These are phyloP conservation scores for Polypterus senegalus DNA, from an alignment of 2,113 vertebrate genomes.

Conservation along the genomic window DNA sequence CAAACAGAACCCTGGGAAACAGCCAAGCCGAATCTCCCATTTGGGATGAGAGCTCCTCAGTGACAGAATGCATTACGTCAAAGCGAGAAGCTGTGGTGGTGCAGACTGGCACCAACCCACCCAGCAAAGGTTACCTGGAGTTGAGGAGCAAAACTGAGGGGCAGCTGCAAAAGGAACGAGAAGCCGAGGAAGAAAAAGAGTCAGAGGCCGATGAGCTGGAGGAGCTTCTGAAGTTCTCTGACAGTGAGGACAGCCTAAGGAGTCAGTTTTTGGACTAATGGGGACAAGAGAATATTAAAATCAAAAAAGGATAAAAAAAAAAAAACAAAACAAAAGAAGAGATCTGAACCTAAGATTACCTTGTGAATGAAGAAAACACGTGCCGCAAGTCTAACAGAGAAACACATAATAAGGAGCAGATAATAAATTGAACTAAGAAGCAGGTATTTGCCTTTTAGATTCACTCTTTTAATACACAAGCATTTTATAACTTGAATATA, in stretches of 20 bases:
- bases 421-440: too few relatives aligned
- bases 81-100: slow-evolving; percentile 21
- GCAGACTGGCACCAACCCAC: slow-evolving; percentile 12
- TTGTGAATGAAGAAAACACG: too few relatives aligned
- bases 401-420: too few relatives aligned
- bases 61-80: slow-evolving; percentile 25
- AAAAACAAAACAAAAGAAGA: too few relatives aligned
- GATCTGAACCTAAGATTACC: too few relatives aligned
- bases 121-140: slow-evolving; percentile 35
- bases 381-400: too few relatives aligned
- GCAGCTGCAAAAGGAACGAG: slow-evolving; percentile 19
- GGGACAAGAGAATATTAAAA: too few relatives aligned
- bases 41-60: slow-evolving; percentile 25
- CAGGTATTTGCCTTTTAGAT: too few relatives aligned
- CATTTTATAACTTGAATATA: too few relatives aligned
- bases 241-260: slow-evolving; percentile 32
- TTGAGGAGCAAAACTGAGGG: slow-evolving; percentile 25
- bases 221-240: slow-evolving; percentile 33
- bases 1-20: neutral
- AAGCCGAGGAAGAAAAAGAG: slow-evolving; percentile 27
- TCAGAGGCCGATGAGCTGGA: slow-evolving; percentile 26
- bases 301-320: too few relatives aligned
- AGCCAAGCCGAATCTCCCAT: slow-evolving; percentile 16
- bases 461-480: too few relatives aligned
- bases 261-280: slow-evolving; percentile 32